Percentiles rank a stretch among this genome's conserved stretches.
These are phyloP conservation scores for Pimephales promelas DNA, from an alignment of 2,113 vertebrate genomes.

Conservation along the genomic window DNA sequence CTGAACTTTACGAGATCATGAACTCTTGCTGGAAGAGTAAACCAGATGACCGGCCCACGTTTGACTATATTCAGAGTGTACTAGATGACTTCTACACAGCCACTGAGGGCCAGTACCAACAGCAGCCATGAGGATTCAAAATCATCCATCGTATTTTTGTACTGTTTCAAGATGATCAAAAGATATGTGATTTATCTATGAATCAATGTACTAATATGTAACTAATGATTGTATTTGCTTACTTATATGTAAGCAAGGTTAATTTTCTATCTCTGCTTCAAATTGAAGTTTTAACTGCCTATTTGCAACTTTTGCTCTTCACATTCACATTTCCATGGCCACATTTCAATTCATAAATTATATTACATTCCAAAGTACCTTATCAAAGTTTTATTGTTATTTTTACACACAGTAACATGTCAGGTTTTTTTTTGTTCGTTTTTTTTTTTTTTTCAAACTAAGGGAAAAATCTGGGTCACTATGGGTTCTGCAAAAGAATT, in stretches of 20 bases:
- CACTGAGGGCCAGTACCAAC: constrained; percentile 92
- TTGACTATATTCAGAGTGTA: constrained; percentile 89
- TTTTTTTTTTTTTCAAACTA: not conserved
- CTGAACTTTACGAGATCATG: constrained; percentile 86
- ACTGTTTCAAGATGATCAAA: constrained; percentile 10
- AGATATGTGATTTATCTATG: not conserved
- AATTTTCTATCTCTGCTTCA: constrained; percentile 62
- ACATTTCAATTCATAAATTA: not conserved
- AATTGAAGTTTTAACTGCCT: constrained; percentile 68
- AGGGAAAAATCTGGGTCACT: not conserved
- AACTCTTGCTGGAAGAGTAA: constrained; percentile 84
- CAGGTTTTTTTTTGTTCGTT: too few species aligned
- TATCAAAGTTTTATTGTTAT: not conserved
- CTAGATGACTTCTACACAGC: constrained; percentile 92
- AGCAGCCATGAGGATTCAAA: constrained; percentile 73
- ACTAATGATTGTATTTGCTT: constrained; percentile 45
- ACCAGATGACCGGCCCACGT: constrained; percentile 90
- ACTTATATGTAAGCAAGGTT: constrained; percentile 41
- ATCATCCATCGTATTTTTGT: not conserved
- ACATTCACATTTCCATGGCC: not conserved
- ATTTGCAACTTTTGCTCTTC: constrained; percentile 26
- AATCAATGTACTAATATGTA: constrained; percentile 37
- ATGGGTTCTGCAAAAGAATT: not conserved
- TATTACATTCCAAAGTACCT: not conserved
- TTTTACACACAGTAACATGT: not conserved